Percentiles rank a stretch among this genome's conserved stretches.
These are phyloP conservation scores for Oscheius sp. DNA, from an alignment of 2,888 invertebrate species.

Conservation along the genomic window DNA sequence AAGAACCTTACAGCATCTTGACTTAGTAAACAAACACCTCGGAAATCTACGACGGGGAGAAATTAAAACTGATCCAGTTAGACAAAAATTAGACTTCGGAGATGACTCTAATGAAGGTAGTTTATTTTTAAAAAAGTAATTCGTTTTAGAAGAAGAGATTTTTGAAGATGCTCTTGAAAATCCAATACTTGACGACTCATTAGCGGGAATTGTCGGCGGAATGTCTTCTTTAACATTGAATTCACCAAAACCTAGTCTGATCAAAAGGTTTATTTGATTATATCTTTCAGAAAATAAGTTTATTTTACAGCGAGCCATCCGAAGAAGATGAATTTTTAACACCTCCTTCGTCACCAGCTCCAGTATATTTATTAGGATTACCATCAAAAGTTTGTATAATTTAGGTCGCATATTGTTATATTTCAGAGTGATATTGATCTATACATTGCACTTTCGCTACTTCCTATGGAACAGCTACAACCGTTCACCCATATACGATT, in stretches of 20 bases:
- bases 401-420: background rate
- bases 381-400: constrained; percentile 38
- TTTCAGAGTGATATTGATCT: constrained; percentile 29
- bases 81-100: constrained; percentile 5
- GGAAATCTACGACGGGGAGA: background rate
- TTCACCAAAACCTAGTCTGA: constrained; percentile 24
- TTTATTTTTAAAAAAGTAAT: background rate
- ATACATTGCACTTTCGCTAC: constrained; percentile 3
- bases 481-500: constrained; percentile 3
- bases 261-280: constrained; percentile 4
- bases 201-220: constrained; percentile 30
- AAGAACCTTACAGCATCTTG: constrained; percentile 3
- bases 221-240: constrained; percentile 33
- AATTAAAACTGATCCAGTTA: background rate
- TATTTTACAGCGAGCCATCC: background rate
- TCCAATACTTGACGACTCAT: constrained; percentile 29
- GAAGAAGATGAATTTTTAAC: constrained; percentile 36
- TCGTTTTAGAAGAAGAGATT: constrained; percentile 13
- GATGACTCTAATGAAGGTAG: background rate
- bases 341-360: constrained; percentile 40
- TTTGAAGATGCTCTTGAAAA: constrained; percentile 34
- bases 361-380: constrained; percentile 34
- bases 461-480: background rate
- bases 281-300: background rate
- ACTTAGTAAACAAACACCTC: background rate